These are phyloP conservation scores for Drosophila vallismaia DNA, from an alignment of 2,888 invertebrate species.

Conservation along the genomic window DNA sequence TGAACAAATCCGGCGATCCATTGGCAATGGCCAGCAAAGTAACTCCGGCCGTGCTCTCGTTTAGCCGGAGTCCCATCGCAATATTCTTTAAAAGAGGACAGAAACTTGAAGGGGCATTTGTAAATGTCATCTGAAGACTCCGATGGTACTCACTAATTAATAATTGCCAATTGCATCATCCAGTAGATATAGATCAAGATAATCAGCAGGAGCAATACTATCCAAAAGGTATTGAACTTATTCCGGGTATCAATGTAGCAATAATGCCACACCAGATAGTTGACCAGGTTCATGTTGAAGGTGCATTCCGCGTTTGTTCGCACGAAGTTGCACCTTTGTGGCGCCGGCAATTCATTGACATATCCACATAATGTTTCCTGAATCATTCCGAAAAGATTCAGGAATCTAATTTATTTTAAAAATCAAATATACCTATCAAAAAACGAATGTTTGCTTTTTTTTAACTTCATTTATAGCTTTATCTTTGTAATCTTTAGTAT, in stretches of 20 bases:
- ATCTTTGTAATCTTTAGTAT: neutral
- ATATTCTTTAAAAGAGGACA: constrained; percentile 85
- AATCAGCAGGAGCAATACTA: constrained; percentile 1
- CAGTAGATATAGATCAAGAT: constrained; percentile 16
- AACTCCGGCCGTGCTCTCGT: constrained; percentile 87
- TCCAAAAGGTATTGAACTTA: constrained; percentile 28
- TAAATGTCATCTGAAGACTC: neutral
- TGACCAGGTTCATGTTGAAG: constrained; percentile 6
- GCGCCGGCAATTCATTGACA: neutral
- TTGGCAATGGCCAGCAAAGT: constrained; percentile 90
- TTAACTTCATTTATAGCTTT: neutral
- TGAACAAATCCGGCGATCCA: constrained; percentile 89
- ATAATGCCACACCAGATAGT: constrained; percentile 27
- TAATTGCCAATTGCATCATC: constrained; percentile 29
- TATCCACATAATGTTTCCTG: neutral
- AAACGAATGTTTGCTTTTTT: neutral
- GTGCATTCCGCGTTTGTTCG: neutral
- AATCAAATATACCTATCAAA: neutral
- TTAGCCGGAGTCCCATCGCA: constrained; percentile 83
- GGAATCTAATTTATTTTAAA: neutral
- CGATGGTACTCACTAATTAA: constrained; percentile 17
- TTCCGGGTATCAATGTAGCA: constrained; percentile 19
- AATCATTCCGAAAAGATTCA: neutral
- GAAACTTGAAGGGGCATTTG: constrained; percentile 8
- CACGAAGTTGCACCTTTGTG: constrained; percentile 13